These are phyloP conservation scores for Halictus rubicundus DNA, from an alignment of 1,140 invertebrate genomes.

Conservation along the genomic window DNA sequence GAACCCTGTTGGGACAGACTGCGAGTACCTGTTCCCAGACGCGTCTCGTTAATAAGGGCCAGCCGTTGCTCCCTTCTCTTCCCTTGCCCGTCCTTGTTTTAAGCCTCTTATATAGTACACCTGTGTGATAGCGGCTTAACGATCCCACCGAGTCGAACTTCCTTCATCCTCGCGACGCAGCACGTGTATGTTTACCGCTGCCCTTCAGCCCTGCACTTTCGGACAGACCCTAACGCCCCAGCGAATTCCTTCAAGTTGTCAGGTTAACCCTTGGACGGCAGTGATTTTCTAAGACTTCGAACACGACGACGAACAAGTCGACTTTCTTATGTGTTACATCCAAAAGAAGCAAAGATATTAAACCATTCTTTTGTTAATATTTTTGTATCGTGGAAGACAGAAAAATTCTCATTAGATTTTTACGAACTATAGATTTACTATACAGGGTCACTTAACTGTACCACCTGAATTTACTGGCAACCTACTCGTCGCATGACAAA, in stretches of 20 bases:
- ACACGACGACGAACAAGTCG: too few species aligned
- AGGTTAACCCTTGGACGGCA: background rate
- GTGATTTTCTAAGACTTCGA: too few species aligned
- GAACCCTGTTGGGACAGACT: background rate
- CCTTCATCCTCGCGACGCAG: background rate
- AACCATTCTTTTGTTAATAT: too few species aligned
- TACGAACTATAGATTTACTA: too few species aligned
- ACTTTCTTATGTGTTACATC: too few species aligned
- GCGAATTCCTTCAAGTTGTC: background rate
- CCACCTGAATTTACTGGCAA: too few species aligned
- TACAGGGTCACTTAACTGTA: too few species aligned
- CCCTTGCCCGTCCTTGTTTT: background rate
- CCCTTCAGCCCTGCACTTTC: background rate
- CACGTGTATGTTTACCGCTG: background rate
- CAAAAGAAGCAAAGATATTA: too few species aligned
- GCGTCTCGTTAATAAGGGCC: conserved; percentile 43
- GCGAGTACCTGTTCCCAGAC: background rate
- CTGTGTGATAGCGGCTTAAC: conserved; percentile 33
- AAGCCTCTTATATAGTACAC: conserved; percentile 39
- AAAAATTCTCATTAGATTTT: too few species aligned
- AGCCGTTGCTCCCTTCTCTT: background rate
- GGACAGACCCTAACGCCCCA: background rate
- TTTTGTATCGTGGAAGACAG: too few species aligned
- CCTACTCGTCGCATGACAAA: too few species aligned
- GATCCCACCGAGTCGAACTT: conserved; percentile 39